Evolutionary conservation across 2,113 vertebrate species (phyloP).

Genomic region (Vulpes lagopus): DNA sequence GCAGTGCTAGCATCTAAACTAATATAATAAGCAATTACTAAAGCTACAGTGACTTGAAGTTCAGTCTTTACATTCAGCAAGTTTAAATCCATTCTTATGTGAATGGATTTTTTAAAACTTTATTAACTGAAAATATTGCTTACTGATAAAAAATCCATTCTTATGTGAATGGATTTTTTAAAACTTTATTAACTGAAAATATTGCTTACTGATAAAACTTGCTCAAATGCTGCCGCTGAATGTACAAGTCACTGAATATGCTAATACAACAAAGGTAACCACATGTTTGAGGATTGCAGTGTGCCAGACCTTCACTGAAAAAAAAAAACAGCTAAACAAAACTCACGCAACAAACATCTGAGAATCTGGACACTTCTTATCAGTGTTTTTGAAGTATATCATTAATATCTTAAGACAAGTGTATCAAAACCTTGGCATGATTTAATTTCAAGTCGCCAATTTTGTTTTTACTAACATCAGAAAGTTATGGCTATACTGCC

Average conservation of each 20-base stretch:
- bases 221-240: conserved; percentile 90
- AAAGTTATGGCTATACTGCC: conserved; percentile 93
- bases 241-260: conserved; percentile 93
- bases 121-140: conserved; percentile 91
- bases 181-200: conserved; percentile 90
- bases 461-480: conserved; percentile 92
- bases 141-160: conserved; percentile 89
- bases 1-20: conserved; percentile 99
- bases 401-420: conserved; percentile 97
- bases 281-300: conserved; percentile 99
- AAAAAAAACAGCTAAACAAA: conserved; percentile 94
- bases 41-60: conserved; percentile 96
- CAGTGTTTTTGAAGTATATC: conserved; percentile 96
- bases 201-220: conserved; percentile 91
- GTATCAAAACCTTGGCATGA: conserved; percentile 99
- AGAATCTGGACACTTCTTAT: conserved; percentile 97
- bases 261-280: conserved; percentile 99
- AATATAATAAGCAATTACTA: conserved; percentile 99
- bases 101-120: conserved; percentile 84
- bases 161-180: conserved; percentile 84
- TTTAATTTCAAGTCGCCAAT: conserved; percentile 96
- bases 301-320: conserved; percentile 99
- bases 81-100: conserved; percentile 90
- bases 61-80: conserved; percentile 91
- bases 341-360: conserved; percentile 96